Evolutionary conservation across 2,888 invertebrate species (phyloP), one percentile per base, ranked within the genome.

Genomic region (Heliconius ethilla): DNA sequence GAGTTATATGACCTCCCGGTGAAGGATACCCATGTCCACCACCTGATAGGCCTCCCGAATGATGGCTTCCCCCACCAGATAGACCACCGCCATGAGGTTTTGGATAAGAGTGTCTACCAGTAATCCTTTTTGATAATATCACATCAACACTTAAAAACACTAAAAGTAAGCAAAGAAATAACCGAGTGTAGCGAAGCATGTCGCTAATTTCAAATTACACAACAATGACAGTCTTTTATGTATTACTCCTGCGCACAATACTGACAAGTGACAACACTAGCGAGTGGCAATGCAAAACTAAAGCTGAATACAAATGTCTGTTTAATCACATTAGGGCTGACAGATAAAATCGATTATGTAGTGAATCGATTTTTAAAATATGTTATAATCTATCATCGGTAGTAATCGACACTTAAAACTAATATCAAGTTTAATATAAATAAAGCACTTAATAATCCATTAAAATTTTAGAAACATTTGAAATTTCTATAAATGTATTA

Each of bases 91-190:
- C 85, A 67, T 67, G 66, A 59, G 85, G 85, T 81, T 84, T 85
- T 65, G 86, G 85, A 80, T 86, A 85, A 33, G 81, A 81, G 80
- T 85, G 85, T 75, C 87, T 83, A 62, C 85, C 81, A 59, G 79
- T 84, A 82, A 81, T 82, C 81, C 84, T 84, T 82, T 83, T 85
- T 22, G 87, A 86, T 33, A 78, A 80, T 77, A 84, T 86, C 13
- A 86, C 84, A 65, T 85, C 84, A 27, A 84, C 82, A 73, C 85
- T 77, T 79, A 85, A 85, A 83, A 91, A 77, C 81, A 90, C 83
- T 81, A 89, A 78, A 79, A 89, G 79, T 75, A 87, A 87, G 82
- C 88, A 89, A 78, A 91, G 83, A 66, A 91, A 83, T 82, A 85
- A 86, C 84, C 86, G 87, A 70, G 82, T 76, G 77, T 78, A 83